A percentile compares a stretch with the other conserved stretches of the same genome.
Conservation (phyloP, 2,113 vertebrate species). For the Oncorhynchus masou region DNA sequence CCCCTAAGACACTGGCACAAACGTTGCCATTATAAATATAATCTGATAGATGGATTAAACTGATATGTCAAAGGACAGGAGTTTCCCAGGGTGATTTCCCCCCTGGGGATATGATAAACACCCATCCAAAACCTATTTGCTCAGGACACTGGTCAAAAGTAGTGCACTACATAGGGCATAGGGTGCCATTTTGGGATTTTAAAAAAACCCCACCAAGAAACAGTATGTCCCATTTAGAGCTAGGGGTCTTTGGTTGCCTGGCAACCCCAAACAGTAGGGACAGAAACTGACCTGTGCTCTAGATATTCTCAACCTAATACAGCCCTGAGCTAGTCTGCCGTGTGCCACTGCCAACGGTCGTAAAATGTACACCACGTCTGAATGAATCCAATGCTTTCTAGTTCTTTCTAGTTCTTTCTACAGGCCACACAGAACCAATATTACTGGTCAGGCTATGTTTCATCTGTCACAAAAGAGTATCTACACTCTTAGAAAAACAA, state of each 20-base stretch:
- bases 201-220: no score
- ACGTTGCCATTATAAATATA: no score
- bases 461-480: background rate
- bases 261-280: slow-evolving; percentile 35
- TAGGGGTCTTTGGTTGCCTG: slow-evolving; percentile 25
- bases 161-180: no score
- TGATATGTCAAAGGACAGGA: background rate
- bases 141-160: no score
- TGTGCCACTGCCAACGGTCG: background rate
- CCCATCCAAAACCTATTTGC: no score
- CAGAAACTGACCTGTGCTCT: slow-evolving; percentile 7
- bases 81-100: background rate
- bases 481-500: no score
- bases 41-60: no score
- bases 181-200: no score
- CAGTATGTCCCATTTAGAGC: background rate
- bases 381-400: background rate
- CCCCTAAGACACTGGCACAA: no score
- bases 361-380: background rate
- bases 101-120: background rate
- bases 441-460: background rate
- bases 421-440: background rate
- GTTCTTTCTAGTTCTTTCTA: slow-evolving; percentile 1
- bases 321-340: background rate
- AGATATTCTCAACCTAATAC: slow-evolving; percentile 1